Evolutionary conservation across 2,113 vertebrate genomes (phyloP).

Genomic region (Rhadina sibilatrix): DNA sequence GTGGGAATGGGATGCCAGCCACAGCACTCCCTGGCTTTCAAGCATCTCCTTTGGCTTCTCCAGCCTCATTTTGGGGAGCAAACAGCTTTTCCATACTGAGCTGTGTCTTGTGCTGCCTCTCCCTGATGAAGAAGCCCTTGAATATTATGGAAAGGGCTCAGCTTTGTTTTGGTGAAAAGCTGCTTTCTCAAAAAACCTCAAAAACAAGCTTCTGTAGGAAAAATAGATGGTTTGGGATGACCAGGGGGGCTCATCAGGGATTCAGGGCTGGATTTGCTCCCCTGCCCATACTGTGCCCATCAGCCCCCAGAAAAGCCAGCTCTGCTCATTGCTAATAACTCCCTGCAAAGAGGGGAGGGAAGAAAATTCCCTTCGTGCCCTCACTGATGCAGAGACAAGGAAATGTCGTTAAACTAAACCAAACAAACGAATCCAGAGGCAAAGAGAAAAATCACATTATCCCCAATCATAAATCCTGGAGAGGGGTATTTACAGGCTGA

Average conservation of each 20-base stretch:
- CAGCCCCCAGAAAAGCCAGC: neutral
- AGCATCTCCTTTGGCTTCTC: neutral
- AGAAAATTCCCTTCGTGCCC: neutral
- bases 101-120: neutral
- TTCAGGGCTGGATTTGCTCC: neutral
- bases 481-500: slow-evolving; percentile 29
- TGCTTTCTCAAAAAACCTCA: neutral
- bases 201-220: neutral
- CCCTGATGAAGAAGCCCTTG: neutral
- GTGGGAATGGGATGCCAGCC: neutral
- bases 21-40: neutral
- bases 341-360: neutral
- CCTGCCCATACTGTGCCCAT: neutral
- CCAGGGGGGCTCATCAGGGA: neutral
- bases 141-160: neutral
- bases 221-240: neutral
- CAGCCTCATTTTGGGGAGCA: neutral
- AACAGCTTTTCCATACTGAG: neutral
- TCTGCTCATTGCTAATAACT: neutral
- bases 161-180: neutral
- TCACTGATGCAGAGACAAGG: neutral
- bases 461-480: neutral
- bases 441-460: slow-evolving; percentile 4
- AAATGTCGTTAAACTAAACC: neutral
- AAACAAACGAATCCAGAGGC: slow-evolving; percentile 22